Evolutionary conservation across 2,113 vertebrate genomes (phyloP).

Genomic region (Gnathonemus longibarbis): DNA sequence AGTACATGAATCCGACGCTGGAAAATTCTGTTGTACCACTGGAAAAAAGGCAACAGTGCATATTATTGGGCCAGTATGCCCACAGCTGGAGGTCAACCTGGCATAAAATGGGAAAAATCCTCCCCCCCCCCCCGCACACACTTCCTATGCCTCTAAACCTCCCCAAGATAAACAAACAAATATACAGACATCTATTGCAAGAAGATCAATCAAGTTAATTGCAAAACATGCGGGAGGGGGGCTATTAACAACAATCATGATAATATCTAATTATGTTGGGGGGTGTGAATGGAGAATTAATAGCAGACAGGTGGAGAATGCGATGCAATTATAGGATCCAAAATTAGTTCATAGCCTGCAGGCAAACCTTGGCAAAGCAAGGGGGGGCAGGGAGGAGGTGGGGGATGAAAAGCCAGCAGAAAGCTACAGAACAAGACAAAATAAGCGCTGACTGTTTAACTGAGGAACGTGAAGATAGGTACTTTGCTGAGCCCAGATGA

Average conservation of each 20-base stretch:
- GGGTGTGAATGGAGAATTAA: slow-evolving; percentile 73
- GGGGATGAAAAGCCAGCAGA: neutral
- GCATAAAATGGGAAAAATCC: neutral
- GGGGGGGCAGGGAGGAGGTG: neutral
- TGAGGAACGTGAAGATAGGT: neutral
- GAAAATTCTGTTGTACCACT: neutral
- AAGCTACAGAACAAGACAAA: neutral
- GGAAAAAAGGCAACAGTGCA: neutral
- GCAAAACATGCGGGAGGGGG: slow-evolving; percentile 44
- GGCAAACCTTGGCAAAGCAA: slow-evolving; percentile 64
- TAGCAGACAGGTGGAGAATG: slow-evolving; percentile 99
- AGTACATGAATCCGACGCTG: neutral
- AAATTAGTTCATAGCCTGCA: slow-evolving; percentile 92
- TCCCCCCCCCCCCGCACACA: neutral
- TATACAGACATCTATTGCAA: neutral
- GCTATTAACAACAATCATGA: slow-evolving; percentile 70
- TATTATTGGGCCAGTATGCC: neutral
- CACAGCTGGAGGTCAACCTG: neutral
- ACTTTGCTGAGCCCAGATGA: neutral
- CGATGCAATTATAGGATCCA: slow-evolving; percentile 89
- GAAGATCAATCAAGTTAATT: slow-evolving; percentile 65
- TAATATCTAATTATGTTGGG: slow-evolving; percentile 73
- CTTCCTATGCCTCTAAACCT: neutral
- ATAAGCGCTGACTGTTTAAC: neutral
- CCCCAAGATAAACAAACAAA: neutral